Base-by-base conservation (phyloP, 2,113 vertebrate genomes). In the Oryzias curvinotus region DNA sequence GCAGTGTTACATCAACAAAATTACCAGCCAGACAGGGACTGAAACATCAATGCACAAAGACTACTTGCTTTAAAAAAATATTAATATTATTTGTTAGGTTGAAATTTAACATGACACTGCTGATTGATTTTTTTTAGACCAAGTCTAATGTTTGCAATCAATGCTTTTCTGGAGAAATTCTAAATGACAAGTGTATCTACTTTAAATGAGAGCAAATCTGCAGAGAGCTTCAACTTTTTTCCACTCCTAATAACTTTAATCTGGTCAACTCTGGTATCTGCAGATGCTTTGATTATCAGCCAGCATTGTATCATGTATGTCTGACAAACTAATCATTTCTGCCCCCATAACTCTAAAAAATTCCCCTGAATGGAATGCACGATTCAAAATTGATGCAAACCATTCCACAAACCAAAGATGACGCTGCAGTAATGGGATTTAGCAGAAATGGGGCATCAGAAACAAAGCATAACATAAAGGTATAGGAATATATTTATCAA, bases 361-460 rank as follows among this genome's bases (percentile, higher is more conserved):
- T 50, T 26, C 70, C 59, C 41, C 44, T 18, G 50, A 83, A 78
- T 70, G 65, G 76, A 85, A 79, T 78, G 62, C 68, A 78, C 54
- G 25, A 83, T 78, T 86, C 75, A 69, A 85, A 23, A 30, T 77
- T 75, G 77, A 68, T 36, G 52, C 61, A 80, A 61, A 66, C 61
- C 62, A 56, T 67, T 58, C 25, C 61, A 15, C 25, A 67, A 52
- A 78, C 25, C 61, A 15, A 25, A 67, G 53, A 77, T 45, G 69
- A 87, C 73, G 78, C 80, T 57, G 23, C 61, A 76, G 51, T 75
- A 30, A 62, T 71, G 71, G 87, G 62, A 55, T 54, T 82, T 84
- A 77, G 70, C 71, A 84, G 65, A 61, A 74, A 50, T 14, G 52
- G 50, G 70, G 81, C 51, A 17, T 84, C 87, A 85, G 85, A 78